These are phyloP conservation scores for Erebia aethiops DNA, from an alignment of 2,888 invertebrate genomes.

Conservation along the genomic window DNA sequence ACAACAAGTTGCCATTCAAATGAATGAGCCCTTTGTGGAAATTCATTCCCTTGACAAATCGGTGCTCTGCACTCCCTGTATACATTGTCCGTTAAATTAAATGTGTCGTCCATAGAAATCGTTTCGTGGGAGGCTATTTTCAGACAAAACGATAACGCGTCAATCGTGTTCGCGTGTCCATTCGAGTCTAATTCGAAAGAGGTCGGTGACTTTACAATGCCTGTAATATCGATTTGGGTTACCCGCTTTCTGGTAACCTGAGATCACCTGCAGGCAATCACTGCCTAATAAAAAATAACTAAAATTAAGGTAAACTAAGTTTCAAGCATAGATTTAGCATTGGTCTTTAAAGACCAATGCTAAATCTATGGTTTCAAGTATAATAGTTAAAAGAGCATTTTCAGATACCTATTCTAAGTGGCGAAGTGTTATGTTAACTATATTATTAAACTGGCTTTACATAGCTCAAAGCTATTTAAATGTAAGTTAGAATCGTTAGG, in stretches of 20 bases:
- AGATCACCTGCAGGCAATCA: not conserved
- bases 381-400: not conserved
- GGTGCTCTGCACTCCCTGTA: slow-evolving; percentile 66
- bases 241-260: slow-evolving; percentile 6
- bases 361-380: too few species aligned
- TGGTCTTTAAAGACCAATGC: too few species aligned
- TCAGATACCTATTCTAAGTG: too few species aligned
- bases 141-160: slow-evolving; percentile 74
- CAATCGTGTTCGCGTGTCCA: slow-evolving; percentile 68
- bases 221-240: slow-evolving; percentile 43
- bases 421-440: too few species aligned
- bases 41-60: slow-evolving; percentile 82
- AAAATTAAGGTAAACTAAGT: too few species aligned
- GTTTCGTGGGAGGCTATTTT: slow-evolving; percentile 72
- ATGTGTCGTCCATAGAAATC: slow-evolving; percentile 73
- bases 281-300: too few species aligned
- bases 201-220: slow-evolving; percentile 72
- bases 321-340: too few species aligned
- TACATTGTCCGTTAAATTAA: slow-evolving; percentile 77
- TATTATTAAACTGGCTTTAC: too few species aligned
- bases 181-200: slow-evolving; percentile 61
- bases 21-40: slow-evolving; percentile 78
- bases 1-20: slow-evolving; percentile 81
- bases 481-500: too few species aligned
- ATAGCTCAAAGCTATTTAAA: not conserved